A percentile compares a stretch with the other conserved stretches of the same genome.
phyloP scores from a whole-genome alignment of 2,797 vertebrate species.

The Forpus xanthops region DNA sequence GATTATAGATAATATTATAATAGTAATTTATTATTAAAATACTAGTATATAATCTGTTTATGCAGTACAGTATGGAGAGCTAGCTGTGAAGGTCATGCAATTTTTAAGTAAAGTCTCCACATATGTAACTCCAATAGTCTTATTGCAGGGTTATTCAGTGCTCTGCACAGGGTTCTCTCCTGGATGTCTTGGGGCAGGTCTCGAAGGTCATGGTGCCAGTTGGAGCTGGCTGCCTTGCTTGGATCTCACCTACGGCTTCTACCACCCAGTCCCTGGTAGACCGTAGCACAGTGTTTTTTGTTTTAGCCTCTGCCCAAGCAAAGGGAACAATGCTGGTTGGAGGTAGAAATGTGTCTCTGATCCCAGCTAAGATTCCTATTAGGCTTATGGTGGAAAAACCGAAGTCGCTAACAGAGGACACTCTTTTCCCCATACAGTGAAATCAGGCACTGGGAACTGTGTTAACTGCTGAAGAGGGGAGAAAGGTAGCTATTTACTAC shows the following conservation, averaged over 20 bases:
- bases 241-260: not conserved
- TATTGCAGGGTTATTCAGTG: not conserved
- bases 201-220: rapidly evolving
- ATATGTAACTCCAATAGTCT: not conserved
- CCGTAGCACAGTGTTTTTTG: not conserved
- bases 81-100: not conserved
- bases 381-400: not conserved
- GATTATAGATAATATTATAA: not conserved
- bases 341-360: not conserved
- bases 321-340: not conserved
- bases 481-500: not conserved
- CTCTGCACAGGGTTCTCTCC: not conserved
- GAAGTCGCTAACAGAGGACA: not conserved
- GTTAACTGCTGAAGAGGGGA: not conserved
- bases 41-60: not conserved
- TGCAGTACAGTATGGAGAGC: not conserved
- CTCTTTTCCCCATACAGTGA: not conserved
- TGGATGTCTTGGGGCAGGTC: not conserved
- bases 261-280: rapidly evolving
- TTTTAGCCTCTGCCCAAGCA: not conserved
- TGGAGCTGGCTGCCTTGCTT: not conserved
- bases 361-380: not conserved
- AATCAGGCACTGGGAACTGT: not conserved
- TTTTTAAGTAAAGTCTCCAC: not conserved
- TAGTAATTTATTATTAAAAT: not conserved